Base-by-base conservation (phyloP, 2,888 invertebrate genomes). In the Pseudococcus longispinus region DNA sequence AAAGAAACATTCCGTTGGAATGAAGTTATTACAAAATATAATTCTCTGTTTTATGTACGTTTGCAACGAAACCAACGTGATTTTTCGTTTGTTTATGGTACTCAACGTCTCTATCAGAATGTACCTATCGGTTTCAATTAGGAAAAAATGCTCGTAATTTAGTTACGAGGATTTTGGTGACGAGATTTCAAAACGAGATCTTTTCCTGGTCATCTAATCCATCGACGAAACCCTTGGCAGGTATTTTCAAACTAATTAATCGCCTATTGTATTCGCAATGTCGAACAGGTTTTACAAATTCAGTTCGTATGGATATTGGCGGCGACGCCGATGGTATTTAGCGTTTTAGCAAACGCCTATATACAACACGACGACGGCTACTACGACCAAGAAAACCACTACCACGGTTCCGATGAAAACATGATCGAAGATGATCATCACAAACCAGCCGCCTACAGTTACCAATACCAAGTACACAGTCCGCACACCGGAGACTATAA, bases 401-500 rank as follows among this genome's bases (percentile, higher is more conserved):
- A 42, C 42, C 20, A 15, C 32, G n/a, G 46, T 18, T 46, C 15
- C 32, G n/a, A 86, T 77, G 37, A 86, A 42, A 80, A 80, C 77
- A 23, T n/a, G 9, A 80, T 80, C n/a, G 77, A 80, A 46, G 86
- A 77, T 77, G 86, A 77, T 77, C 84, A 84, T 20, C 84, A 84
- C 20, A 23, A 37, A 18, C 42, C 85, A 15, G 83, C 51, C 9
- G 42, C 13, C 26, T 85, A 85, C 44, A 65, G 44, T 13, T 85
- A 70, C 74, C 60, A 85, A 42, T 85, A 85, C 32, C 60, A 65
- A 60, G 85, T 85, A 20, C 65, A 70, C 70, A 85, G 85, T 70
- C 85, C 85, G 23, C 42, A 88, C 70, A 89, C 89, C 87, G 89
- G 89, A 8, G 89, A 89, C 84, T 88, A 87, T 87, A 89, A 89